Percentiles rank a stretch among this genome's conserved stretches.
Conservation (phyloP, 1,140 invertebrate genomes). For the Oncopodura yosiiana region DNA sequence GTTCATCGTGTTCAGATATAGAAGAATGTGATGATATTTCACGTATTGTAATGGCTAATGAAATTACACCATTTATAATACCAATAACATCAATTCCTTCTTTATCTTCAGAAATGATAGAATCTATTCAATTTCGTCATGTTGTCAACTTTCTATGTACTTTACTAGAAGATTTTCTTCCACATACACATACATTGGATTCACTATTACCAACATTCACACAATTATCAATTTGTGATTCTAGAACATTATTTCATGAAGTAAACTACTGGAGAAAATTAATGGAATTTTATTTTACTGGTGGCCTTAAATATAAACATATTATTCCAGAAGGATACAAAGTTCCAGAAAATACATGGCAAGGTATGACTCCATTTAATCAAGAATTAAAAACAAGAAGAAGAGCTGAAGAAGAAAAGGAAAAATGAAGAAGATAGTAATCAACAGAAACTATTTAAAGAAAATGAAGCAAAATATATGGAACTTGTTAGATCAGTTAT, state of each 20-base stretch:
- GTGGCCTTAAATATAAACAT: not conserved
- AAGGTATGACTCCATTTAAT: not conserved
- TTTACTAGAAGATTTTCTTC: constrained; percentile 29
- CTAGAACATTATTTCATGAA: constrained; percentile 24
- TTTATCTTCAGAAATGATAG: constrained; percentile 10
- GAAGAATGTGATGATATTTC: constrained; percentile 28
- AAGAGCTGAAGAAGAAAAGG: not conserved
- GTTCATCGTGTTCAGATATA: constrained; percentile 11
- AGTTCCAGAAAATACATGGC: constrained; percentile 3
- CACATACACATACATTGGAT: constrained; percentile 28
- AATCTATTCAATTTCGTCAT: constrained; percentile 25
- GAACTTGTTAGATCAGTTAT: constrained; percentile 16
- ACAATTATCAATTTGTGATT: constrained; percentile 15
- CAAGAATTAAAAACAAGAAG: not conserved
- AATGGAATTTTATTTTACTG: constrained; percentile 18
- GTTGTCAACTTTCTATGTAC: constrained; percentile 23
- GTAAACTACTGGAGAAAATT: constrained; percentile 31
- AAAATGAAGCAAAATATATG: constrained; percentile 21
- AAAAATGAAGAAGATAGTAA: too few species aligned
- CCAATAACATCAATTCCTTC: constrained; percentile 4
- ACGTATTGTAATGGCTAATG: constrained; percentile 12
- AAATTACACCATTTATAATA: constrained; percentile 18
- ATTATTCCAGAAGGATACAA: constrained; percentile 28
- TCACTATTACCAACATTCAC: constrained; percentile 14
- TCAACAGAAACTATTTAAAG: constrained; percentile 6